Conservation (phyloP, 2,888 invertebrate species). For the Blomia tropicalis region DNA sequence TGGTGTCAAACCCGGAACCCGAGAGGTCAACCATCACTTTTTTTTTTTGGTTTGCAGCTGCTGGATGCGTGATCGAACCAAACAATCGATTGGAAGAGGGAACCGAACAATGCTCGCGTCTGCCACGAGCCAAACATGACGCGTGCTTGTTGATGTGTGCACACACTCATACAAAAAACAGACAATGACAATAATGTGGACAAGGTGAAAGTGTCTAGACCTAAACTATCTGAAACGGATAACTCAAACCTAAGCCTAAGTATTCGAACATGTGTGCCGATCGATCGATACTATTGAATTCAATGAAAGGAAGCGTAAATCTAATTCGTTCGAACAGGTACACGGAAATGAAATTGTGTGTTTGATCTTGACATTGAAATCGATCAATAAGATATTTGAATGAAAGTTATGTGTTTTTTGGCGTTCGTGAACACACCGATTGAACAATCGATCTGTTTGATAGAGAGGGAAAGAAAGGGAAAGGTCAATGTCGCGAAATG, state of each 20-base stretch:
- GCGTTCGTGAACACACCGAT: no score
- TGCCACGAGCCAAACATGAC: slow-evolving; percentile 5
- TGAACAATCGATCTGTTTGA: no score
- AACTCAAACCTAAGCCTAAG: no score
- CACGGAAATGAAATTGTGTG: not conserved
- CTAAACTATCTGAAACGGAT: no score
- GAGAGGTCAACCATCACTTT: no score
- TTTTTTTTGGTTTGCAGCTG: not conserved
- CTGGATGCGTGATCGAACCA: not conserved
- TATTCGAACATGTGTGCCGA: no score
- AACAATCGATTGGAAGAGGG: not conserved
- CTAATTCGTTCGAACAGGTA: not conserved
- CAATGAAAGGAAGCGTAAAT: no score
- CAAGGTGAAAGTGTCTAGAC: slow-evolving; percentile 9
- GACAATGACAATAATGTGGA: not conserved
- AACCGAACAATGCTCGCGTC: slow-evolving; percentile 1
- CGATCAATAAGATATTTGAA: no score
- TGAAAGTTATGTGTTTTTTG: no score
- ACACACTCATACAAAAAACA: not conserved
- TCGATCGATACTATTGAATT: no score
- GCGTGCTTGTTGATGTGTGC: not conserved
- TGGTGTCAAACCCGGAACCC: not conserved
- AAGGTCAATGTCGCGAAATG: no score
- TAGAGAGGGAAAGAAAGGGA: no score
- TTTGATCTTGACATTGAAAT: slow-evolving; percentile 13